These are phyloP conservation scores for Stigmatopora nigra DNA, from an alignment of 2,113 vertebrate genomes.

Conservation along the genomic window DNA sequence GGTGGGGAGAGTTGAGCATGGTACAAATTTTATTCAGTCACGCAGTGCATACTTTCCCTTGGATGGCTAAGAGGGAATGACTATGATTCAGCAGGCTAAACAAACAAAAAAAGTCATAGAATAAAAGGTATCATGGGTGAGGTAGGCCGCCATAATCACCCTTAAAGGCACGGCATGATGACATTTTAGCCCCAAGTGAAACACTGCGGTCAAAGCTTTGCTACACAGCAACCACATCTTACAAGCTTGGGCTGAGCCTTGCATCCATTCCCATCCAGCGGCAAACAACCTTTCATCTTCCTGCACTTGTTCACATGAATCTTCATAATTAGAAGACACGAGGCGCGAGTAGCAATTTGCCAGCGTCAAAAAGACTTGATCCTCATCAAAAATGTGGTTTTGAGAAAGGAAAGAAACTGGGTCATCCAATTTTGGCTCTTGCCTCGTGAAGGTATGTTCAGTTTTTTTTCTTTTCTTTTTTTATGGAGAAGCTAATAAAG, in stretches of 20 bases:
- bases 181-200: constrained; percentile 66
- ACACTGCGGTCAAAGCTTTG: constrained; percentile 64
- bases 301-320: constrained; percentile 61
- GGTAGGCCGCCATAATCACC: constrained; percentile 68
- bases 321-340: constrained; percentile 64
- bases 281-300: constrained; percentile 68
- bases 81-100: constrained; percentile 55
- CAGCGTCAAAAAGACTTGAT: constrained; percentile 53
- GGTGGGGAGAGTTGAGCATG: constrained; percentile 28
- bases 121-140: constrained; percentile 67
- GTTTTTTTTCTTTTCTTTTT: no score
- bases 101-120: constrained; percentile 49
- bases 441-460: not conserved
- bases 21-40: constrained; percentile 51
- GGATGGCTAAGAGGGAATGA: constrained; percentile 44
- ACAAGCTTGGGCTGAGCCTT: constrained; percentile 56
- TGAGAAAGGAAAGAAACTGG: constrained; percentile 40
- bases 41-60: constrained; percentile 48
- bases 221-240: constrained; percentile 69
- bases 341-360: constrained; percentile 46
- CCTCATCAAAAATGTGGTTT: constrained; percentile 36
- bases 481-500: constrained; percentile 19
- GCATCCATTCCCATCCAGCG: constrained; percentile 56
- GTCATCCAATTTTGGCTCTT: not conserved
- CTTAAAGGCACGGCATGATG: constrained; percentile 60